These are phyloP conservation scores for Australoheros scitulus DNA, from an alignment of 2,113 vertebrate genomes.

Conservation along the genomic window DNA sequence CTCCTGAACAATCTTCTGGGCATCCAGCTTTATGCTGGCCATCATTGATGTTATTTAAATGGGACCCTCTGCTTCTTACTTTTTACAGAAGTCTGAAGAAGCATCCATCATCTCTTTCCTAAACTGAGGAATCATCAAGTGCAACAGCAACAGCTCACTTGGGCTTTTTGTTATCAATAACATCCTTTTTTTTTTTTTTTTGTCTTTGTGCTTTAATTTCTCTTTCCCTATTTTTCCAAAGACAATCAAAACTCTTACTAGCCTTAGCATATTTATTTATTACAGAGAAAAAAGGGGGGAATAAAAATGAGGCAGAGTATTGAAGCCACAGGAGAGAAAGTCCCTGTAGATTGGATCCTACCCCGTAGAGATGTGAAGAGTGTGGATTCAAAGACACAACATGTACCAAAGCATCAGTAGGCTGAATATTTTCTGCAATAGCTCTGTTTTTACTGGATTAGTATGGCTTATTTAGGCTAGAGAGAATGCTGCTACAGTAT, in stretches of 20 bases:
- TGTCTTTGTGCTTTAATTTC: not conserved
- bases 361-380: not conserved
- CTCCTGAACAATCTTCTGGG: constrained; percentile 1
- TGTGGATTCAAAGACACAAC: not conserved
- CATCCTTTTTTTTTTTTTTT: not conserved
- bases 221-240: not conserved
- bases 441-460: not conserved
- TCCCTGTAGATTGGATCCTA: not conserved
- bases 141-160: not conserved
- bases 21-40: not conserved
- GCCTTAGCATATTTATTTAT: not conserved
- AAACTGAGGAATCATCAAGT: not conserved
- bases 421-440: not conserved
- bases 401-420: not conserved
- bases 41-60: not conserved
- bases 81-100: not conserved
- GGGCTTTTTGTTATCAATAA: not conserved
- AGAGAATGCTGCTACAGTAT: not conserved
- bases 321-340: not conserved
- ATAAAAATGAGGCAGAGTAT: not conserved
- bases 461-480: not conserved
- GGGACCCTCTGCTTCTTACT: not conserved
- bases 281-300: not conserved
- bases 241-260: not conserved
- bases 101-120: not conserved